Evolutionary conservation across 2,888 invertebrate species (phyloP).

Genomic region (Phaedon cochleariae): DNA sequence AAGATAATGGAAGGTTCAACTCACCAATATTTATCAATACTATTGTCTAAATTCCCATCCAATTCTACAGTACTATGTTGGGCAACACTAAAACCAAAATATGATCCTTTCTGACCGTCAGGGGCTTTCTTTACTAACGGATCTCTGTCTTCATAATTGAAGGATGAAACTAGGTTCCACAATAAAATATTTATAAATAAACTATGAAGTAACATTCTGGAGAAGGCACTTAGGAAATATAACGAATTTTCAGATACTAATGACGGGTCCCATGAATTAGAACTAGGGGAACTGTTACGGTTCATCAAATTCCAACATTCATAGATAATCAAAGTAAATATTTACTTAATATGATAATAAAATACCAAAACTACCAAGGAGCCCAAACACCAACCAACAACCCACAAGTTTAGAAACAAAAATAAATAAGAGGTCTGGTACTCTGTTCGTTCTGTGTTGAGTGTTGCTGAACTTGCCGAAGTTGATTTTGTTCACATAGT

Average conservation of each 20-base stretch:
- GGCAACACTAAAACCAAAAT: constrained; percentile 55
- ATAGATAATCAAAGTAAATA: no score
- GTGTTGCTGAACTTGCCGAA: no score
- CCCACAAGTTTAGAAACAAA: no score
- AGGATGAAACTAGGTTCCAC: constrained; percentile 39
- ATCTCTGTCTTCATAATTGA: constrained; percentile 51
- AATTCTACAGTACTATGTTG: constrained; percentile 45
- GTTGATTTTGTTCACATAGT: no score
- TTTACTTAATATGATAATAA: no score
- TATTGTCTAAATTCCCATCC: constrained; percentile 19
- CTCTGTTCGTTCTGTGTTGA: no score
- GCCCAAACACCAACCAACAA: no score
- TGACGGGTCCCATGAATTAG: no score
- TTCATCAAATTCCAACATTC: no score
- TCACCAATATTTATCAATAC: constrained; percentile 43
- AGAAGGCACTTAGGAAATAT: neutral
- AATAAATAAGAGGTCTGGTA: no score
- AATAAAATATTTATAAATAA: constrained; percentile 24
- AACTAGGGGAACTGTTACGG: no score
- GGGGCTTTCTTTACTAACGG: constrained; percentile 51
- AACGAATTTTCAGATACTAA: neutral
- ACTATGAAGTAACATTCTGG: constrained; percentile 18
- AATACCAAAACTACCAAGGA: no score
- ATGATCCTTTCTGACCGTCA: constrained; percentile 42
- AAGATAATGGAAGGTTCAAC: neutral